Conservation (phyloP, 1,140 invertebrate genomes). For the Lysiphlebus fabarum region DNA sequence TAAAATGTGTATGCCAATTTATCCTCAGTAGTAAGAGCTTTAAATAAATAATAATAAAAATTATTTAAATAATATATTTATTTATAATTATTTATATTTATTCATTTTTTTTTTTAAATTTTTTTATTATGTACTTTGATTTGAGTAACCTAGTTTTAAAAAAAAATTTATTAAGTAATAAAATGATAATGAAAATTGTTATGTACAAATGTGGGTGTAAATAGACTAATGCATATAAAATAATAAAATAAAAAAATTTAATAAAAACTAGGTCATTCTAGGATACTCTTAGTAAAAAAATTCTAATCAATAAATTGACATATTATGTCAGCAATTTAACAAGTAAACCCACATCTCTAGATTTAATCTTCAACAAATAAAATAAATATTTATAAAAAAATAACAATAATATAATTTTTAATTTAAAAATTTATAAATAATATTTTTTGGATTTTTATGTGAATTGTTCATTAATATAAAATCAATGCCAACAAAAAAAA, state of each 20-base stretch:
- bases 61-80: background rate
- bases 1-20: constrained; percentile 79
- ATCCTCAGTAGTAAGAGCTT: constrained; percentile 73
- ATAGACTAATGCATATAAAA: background rate
- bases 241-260: background rate
- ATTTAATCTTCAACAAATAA: background rate
- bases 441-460: background rate
- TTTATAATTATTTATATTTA: background rate
- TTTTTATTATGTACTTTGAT: background rate
- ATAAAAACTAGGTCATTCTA: constrained; percentile 5
- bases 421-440: background rate
- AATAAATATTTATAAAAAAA: too few species aligned
- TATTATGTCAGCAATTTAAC: constrained; percentile 2
- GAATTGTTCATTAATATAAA: too few species aligned
- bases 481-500: too few species aligned
- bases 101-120: background rate
- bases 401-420: too few species aligned
- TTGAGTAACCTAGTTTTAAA: background rate
- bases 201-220: constrained; percentile 2
- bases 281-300: constrained; percentile 1
- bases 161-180: background rate
- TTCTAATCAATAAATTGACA: constrained; percentile 8
- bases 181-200: background rate
- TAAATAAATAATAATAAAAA: constrained; percentile 35
- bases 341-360: background rate